These are phyloP conservation scores for Lepidothrix coronata DNA, from an alignment of 2,113 vertebrate species.

Conservation along the genomic window DNA sequence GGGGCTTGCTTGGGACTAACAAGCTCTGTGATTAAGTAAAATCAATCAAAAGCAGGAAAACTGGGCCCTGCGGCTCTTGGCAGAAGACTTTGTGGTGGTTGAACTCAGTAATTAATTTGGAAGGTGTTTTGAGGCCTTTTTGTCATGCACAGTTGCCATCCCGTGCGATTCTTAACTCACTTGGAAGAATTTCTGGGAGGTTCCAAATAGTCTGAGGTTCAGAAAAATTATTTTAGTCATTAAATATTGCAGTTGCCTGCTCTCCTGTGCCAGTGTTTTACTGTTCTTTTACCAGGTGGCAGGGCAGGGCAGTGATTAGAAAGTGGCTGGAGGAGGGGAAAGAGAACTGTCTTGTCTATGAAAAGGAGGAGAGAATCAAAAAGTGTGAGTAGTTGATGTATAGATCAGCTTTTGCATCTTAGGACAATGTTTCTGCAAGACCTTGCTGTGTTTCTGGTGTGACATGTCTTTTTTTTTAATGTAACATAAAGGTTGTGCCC, in stretches of 20 bases:
- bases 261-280: background rate
- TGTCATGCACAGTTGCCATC: background rate
- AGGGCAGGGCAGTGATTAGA: background rate
- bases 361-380: background rate
- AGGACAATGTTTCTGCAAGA: background rate
- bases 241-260: background rate
- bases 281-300: background rate
- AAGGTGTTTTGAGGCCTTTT: background rate
- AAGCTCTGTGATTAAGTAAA: background rate
- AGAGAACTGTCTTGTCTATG: background rate
- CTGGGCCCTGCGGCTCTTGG: background rate
- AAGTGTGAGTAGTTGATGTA: background rate
- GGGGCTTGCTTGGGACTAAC: background rate
- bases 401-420: background rate
- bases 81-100: background rate
- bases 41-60: background rate
- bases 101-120: background rate
- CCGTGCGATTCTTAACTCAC: background rate
- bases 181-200: background rate
- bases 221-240: background rate
- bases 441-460: background rate
- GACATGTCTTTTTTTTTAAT: background rate
- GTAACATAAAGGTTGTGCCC: background rate
- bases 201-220: background rate
- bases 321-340: background rate